Evolutionary conservation across 2,797 vertebrate species (phyloP).

Genomic region (Chaunax sp.): DNA sequence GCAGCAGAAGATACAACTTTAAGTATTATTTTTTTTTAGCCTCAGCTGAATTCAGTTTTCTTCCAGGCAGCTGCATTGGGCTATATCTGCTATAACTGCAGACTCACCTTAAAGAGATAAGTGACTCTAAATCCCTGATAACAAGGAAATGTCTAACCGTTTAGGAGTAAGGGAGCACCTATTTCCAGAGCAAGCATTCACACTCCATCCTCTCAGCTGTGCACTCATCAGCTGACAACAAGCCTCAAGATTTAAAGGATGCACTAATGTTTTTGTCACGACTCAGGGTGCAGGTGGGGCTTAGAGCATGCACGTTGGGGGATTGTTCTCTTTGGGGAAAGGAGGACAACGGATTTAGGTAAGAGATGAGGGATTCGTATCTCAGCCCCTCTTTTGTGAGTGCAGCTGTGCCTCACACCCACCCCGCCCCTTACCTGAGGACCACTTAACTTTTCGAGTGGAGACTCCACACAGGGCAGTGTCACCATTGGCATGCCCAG

Average conservation of each 20-base stretch:
- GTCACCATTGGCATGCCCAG: conserved; percentile 84
- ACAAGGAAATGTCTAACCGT: conserved; percentile 19
- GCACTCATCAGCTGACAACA: conserved; percentile 27
- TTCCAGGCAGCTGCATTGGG: conserved; percentile 20
- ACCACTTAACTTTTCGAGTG: conserved; percentile 94
- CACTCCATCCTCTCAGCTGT: conserved; percentile 11
- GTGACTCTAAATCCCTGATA: conserved; percentile 24
- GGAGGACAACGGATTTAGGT: conserved; percentile 45
- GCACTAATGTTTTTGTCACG: conserved; percentile 18
- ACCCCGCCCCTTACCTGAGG: conserved; percentile 89
- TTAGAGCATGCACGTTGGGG: conserved; percentile 41
- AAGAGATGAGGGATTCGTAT: conserved; percentile 61
- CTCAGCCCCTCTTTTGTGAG: conserved; percentile 39
- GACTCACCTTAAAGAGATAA: conserved; percentile 36
- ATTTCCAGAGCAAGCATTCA: conserved; percentile 17
- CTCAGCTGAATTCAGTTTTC: conserved; percentile 19
- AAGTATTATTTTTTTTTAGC: conserved; percentile 8
- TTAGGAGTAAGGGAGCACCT: background rate
- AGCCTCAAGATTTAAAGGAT: conserved; percentile 35
- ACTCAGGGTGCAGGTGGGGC: conserved; percentile 21
- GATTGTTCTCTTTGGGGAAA: conserved; percentile 13
- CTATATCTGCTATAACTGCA: conserved; percentile 35
- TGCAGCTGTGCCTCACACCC: conserved; percentile 42
- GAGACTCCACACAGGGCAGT: conserved; percentile 87
- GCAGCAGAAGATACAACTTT: conserved; percentile 1